Conservation (phyloP, 2,797 vertebrate genomes). For the Alexandromys oeconomus region DNA sequence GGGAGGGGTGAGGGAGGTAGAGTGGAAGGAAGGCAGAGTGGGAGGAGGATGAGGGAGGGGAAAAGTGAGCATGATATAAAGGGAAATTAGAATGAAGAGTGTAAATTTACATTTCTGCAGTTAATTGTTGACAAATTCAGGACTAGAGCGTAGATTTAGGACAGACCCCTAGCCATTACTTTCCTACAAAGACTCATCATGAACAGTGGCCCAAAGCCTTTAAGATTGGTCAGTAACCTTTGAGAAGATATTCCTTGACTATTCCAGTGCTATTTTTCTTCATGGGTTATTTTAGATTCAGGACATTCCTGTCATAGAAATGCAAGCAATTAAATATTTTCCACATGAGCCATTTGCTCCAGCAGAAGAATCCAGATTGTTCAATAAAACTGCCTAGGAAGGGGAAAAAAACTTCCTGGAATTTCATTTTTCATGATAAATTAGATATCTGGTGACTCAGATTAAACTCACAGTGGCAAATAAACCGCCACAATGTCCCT, state of each 20-base stretch:
- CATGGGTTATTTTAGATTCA: constrained; percentile 65
- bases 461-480: constrained; percentile 63
- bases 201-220: fast-evolving
- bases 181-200: not conserved
- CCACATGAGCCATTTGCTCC: constrained; percentile 45
- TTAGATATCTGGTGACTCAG: constrained; percentile 60
- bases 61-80: no score
- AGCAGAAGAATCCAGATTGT: constrained; percentile 47
- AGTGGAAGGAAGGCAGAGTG: not conserved
- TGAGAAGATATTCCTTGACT: not conserved
- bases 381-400: constrained; percentile 61
- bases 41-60: not conserved
- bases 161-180: not conserved
- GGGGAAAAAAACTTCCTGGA: not conserved
- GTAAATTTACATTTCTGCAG: not conserved
- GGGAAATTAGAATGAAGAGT: not conserved
- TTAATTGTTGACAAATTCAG: not conserved
- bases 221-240: not conserved
- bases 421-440: constrained; percentile 74
- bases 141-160: not conserved
- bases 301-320: constrained; percentile 31
- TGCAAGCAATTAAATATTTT: constrained; percentile 70
- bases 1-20: no score
- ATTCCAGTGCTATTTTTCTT: constrained; percentile 39
- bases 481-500: constrained; percentile 40